A percentile compares a stretch with the other conserved stretches of the same genome.
phyloP scores from a whole-genome alignment of 2,888 invertebrate genomes.

The Netelia melanura region DNA sequence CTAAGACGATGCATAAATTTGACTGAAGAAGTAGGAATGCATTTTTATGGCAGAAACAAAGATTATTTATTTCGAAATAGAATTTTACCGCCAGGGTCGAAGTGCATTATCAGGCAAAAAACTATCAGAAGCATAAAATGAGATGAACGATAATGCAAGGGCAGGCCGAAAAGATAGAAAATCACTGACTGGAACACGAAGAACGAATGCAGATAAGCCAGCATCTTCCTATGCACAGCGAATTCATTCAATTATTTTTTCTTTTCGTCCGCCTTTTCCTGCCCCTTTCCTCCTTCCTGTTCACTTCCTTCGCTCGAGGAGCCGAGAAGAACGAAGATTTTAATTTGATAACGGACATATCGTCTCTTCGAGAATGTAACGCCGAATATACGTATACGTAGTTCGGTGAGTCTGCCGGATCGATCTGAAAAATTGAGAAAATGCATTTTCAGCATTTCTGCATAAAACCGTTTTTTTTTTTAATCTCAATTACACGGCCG shows the following conservation, averaged over 20 bases:
- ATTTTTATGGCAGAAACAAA: background rate
- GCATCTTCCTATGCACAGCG: slow-evolving; percentile 4
- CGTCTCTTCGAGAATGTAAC: slow-evolving; percentile 31
- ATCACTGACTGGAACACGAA: slow-evolving; percentile 40
- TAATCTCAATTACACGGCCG: background rate
- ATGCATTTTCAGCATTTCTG: slow-evolving; percentile 28
- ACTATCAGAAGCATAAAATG: slow-evolving; percentile 25
- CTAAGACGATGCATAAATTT: too few species aligned
- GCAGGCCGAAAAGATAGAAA: slow-evolving; percentile 42
- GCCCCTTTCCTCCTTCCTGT: background rate
- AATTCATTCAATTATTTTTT: slow-evolving; percentile 39
- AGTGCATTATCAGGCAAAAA: slow-evolving; percentile 32
- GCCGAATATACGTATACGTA: background rate
- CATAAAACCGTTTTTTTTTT: slow-evolving; percentile 19
- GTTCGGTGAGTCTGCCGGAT: slow-evolving; percentile 13
- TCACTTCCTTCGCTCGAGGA: slow-evolving; percentile 7
- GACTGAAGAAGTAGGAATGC: too few species aligned
- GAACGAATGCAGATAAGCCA: slow-evolving; percentile 55
- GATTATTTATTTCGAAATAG: slow-evolving; percentile 8
- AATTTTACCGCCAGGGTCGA: slow-evolving; percentile 1
- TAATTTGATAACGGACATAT: slow-evolving; percentile 58
- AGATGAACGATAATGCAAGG: slow-evolving; percentile 29
- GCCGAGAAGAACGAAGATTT: slow-evolving; percentile 45
- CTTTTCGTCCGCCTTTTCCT: background rate
- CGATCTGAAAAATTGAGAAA: slow-evolving; percentile 43